Percentiles rank a stretch among this genome's conserved stretches.
These are phyloP conservation scores for Limnothrissa miodon DNA, from an alignment of 2,113 vertebrate species.

Conservation along the genomic window DNA sequence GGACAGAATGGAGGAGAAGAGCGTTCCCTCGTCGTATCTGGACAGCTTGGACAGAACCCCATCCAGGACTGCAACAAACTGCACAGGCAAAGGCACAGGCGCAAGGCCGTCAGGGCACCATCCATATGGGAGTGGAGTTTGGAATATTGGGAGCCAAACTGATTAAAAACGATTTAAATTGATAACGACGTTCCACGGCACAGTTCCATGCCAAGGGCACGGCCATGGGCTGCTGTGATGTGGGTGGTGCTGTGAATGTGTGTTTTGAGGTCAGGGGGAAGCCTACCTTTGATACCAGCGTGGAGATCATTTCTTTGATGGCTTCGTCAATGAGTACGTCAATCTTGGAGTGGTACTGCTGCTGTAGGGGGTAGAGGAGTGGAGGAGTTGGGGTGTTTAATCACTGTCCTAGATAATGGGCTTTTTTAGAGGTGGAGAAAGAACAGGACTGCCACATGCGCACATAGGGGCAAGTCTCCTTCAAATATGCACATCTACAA, in stretches of 20 bases:
- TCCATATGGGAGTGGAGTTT: too few species aligned
- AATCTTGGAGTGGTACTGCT: conserved; percentile 98
- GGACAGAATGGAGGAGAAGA: conserved; percentile 95
- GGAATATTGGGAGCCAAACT: too few species aligned
- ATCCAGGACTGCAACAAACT: conserved; percentile 89
- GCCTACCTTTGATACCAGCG: conserved; percentile 90
- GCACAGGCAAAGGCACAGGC: conserved; percentile 22
- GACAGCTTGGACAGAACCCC: conserved; percentile 89
- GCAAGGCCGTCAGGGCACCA: not conserved
- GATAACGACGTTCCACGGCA: too few species aligned
- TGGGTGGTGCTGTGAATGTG: not conserved
- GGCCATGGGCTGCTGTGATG: not conserved
- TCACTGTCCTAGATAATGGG: not conserved
- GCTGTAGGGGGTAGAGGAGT: conserved; percentile 72
- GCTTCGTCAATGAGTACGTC: conserved; percentile 93
- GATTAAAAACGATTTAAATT: too few species aligned
- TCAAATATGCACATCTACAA: not conserved
- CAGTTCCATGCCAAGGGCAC: not conserved
- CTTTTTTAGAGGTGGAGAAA: not conserved
- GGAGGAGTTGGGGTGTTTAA: conserved; percentile 40
- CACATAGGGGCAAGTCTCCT: not conserved
- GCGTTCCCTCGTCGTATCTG: conserved; percentile 94
- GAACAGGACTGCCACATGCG: not conserved
- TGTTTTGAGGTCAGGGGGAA: not conserved
- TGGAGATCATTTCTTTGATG: conserved; percentile 90